phyloP scores from a whole-genome alignment of 2,113 vertebrate species.

The Sebastes fasciatus region DNA sequence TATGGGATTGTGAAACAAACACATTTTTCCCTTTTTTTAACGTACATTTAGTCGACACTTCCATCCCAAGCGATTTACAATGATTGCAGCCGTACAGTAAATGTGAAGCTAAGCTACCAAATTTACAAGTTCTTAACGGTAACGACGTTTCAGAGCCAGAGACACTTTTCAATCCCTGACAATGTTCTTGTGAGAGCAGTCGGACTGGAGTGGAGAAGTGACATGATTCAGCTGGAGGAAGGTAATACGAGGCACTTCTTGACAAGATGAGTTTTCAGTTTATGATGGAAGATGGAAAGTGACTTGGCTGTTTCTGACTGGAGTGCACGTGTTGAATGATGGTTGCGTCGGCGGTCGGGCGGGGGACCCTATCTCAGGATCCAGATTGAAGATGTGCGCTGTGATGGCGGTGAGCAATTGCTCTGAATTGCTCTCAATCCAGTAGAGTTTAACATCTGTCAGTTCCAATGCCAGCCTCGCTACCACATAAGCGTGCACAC shows the following conservation, averaged over 20 bases:
- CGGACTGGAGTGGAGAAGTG: constrained; percentile 1
- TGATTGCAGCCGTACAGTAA: background rate
- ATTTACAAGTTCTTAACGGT: background rate
- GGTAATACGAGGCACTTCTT: constrained; percentile 11
- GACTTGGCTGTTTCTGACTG: constrained; percentile 12
- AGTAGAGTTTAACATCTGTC: constrained; percentile 8
- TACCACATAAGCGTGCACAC: background rate
- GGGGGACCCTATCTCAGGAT: background rate
- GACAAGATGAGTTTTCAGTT: constrained; percentile 38
- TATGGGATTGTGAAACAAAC: background rate
- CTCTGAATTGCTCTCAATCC: constrained; percentile 12
- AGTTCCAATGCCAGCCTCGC: background rate
- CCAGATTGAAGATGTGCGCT: constrained; percentile 20
- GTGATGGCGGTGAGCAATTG: background rate
- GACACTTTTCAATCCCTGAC: constrained; percentile 17
- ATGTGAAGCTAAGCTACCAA: background rate
- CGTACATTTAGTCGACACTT: background rate
- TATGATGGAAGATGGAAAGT: constrained; percentile 18
- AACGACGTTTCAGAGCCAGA: constrained; percentile 22
- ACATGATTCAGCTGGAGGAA: constrained; percentile 32
- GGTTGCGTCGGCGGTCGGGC: background rate
- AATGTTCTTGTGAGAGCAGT: constrained; percentile 23
- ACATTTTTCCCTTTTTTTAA: background rate
- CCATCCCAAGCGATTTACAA: background rate
- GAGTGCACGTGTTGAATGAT: background rate